phyloP scores from a whole-genome alignment of 2,113 vertebrate species.

The Hymenochirus boettgeri region DNA sequence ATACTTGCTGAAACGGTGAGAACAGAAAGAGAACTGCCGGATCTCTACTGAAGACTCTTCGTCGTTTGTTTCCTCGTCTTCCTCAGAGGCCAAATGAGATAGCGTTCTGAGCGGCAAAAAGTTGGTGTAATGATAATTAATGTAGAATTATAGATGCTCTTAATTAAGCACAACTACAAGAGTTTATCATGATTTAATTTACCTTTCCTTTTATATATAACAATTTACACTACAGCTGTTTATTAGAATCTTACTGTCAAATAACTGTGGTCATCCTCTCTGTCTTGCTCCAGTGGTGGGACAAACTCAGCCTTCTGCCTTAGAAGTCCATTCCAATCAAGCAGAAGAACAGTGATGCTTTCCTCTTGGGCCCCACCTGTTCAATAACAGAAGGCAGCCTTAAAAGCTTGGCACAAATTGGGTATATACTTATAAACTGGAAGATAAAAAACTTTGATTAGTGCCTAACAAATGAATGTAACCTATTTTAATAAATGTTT shows the following conservation, averaged over 20 bases:
- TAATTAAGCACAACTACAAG: no score
- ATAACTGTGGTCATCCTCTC: constrained; percentile 94
- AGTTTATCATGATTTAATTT: no score
- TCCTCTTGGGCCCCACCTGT: constrained; percentile 82
- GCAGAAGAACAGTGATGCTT: constrained; percentile 88
- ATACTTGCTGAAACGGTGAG: constrained; percentile 96
- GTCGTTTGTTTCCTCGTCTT: constrained; percentile 85
- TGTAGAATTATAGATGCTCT: no score
- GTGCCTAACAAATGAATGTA: no score
- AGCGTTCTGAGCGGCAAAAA: constrained; percentile 80
- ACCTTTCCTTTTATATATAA: no score
- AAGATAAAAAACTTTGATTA: no score
- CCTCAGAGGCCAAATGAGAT: constrained; percentile 84
- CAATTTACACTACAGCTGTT: no score
- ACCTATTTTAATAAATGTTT: no score
- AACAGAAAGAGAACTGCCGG: constrained; percentile 89
- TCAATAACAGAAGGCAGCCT: no score
- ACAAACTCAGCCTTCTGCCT: constrained; percentile 94
- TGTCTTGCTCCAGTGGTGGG: constrained; percentile 90
- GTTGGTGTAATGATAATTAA: no score
- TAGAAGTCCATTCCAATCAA: constrained; percentile 91
- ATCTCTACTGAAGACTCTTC: constrained; percentile 92
- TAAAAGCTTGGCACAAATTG: no score
- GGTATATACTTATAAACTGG: no score
- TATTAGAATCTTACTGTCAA: constrained; percentile 77